phyloP scores from a whole-genome alignment of 2,113 vertebrate species.

The Chrysochloris asiatica region DNA sequence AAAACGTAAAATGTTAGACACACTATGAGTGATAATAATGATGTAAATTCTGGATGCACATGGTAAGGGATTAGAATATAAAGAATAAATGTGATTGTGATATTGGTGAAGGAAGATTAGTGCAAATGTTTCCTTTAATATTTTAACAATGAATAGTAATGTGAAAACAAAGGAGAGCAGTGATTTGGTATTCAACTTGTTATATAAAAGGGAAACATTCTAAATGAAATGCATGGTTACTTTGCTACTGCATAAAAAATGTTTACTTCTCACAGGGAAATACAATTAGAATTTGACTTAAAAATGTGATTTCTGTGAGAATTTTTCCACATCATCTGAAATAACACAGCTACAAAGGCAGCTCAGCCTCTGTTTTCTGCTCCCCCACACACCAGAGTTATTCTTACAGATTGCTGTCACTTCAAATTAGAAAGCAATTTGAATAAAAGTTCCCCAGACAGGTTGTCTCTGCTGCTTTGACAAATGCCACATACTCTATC shows the following conservation, averaged over 20 bases:
- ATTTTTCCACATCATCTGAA: not conserved
- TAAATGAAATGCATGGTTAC: not conserved
- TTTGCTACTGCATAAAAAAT: not conserved
- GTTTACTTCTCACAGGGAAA: not conserved
- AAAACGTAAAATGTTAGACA: not conserved
- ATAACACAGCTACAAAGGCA: not conserved
- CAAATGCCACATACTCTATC: slow-evolving; percentile 23
- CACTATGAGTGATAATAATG: not conserved
- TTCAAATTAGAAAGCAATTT: slow-evolving; percentile 52
- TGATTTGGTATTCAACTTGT: not conserved
- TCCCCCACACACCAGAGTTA: not conserved
- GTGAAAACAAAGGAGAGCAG: not conserved
- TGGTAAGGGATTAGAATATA: not conserved
- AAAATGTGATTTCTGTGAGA: not conserved
- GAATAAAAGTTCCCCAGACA: slow-evolving; percentile 38
- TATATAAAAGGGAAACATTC: not conserved
- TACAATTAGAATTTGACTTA: not conserved
- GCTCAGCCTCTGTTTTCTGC: not conserved
- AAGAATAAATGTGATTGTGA: not conserved
- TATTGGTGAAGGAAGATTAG: not conserved
- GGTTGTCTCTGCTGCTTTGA: slow-evolving; percentile 56
- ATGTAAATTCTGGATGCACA: not conserved
- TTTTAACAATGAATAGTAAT: not conserved
- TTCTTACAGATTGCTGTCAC: slow-evolving; percentile 18
- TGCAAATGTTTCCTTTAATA: not conserved